Base-by-base conservation (phyloP, 2,888 invertebrate species). In the Pediacus dermestoides region DNA sequence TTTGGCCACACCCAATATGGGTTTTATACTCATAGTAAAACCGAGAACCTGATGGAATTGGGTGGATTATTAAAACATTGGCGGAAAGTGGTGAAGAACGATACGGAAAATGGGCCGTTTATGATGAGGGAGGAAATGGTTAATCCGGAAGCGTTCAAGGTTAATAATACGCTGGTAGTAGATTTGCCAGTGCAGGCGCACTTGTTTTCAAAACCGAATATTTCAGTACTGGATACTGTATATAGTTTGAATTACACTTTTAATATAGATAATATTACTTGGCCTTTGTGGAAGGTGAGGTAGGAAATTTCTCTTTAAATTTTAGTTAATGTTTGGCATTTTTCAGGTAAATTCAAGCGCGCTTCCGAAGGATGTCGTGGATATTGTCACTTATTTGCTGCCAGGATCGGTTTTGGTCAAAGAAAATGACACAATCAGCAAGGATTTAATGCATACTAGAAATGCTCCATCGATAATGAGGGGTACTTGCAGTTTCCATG, bases 311-410 rank as follows among this genome's bases (percentile, higher is more conserved):
- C 13, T 36, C 36, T 21, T 25, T 28, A 34, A 30, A 37, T 37
- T 37, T 33, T 39, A 12, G 32, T 35, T 14, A 15, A 13, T 34
- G 3, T 36, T 37, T 30, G 4, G 16, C 23, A 23, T 26, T 11
- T 42, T 40, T 22, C 42, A 61, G 52, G 50, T 54, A 37, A 51
- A 54, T 39, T 48, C 51, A 3, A 50, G 47, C 6, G 48, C 48
- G 7, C 28, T 70, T 42, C 61, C 68, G 12, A 42, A 53, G 2
- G 71, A 71, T 32, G 70, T 75, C 30, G 66, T 76, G 18, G 80
- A 82, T 12, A 76, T 85, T 59, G 76, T 93, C 58, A 75, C 83
- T 30, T 71, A 89, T 61, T 69, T 92, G 37, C 68, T 95, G 46
- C 88, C 88, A 0, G 93, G 92, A 27, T 80, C 85, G 3, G 83